A percentile compares a stretch with the other conserved stretches of the same genome.
Evolutionary conservation across 2,888 invertebrate genomes (phyloP).

Genomic region (Formica aserva): DNA sequence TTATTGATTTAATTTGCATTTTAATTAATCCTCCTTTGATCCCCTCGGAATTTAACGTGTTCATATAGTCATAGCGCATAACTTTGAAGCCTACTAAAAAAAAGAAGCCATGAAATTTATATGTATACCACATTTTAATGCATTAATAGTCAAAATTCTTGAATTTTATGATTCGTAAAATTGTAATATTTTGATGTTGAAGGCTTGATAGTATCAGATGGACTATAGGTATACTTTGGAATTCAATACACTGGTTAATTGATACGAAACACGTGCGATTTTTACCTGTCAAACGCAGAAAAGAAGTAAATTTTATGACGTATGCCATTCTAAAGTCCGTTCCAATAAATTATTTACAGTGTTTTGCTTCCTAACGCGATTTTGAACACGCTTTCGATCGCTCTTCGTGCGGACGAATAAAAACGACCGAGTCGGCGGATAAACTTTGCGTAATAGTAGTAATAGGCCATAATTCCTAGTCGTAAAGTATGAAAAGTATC

Average conservation of each 20-base stretch:
- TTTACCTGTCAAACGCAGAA: conserved; percentile 5
- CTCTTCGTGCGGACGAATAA: conserved; percentile 30
- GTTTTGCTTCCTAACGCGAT: conserved; percentile 1
- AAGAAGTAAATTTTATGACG: not conserved
- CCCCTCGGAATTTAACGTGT: conserved; percentile 11
- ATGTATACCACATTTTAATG: conserved; percentile 13
- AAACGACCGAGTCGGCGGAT: conserved; percentile 73
- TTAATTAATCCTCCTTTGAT: conserved; percentile 33
- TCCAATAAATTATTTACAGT: conserved; percentile 34
- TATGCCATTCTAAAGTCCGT: not conserved
- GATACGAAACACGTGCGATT: not conserved
- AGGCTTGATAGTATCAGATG: not conserved
- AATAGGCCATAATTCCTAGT: conserved; percentile 81
- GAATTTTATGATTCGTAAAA: not conserved
- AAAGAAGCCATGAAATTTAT: conserved; percentile 26
- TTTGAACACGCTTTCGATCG: conserved; percentile 25
- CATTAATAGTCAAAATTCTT: not conserved
- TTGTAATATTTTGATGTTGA: not conserved
- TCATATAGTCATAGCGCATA: conserved; percentile 18
- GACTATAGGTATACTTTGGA: not conserved
- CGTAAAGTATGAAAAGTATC: conserved; percentile 82
- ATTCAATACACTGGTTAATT: not conserved
- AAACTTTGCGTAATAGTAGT: conserved; percentile 81
- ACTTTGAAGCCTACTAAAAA: conserved; percentile 23
- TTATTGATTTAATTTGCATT: conserved; percentile 40